Evolutionary conservation across 2,888 invertebrate genomes (phyloP).

Genomic region (Agapostemon virescens): DNA sequence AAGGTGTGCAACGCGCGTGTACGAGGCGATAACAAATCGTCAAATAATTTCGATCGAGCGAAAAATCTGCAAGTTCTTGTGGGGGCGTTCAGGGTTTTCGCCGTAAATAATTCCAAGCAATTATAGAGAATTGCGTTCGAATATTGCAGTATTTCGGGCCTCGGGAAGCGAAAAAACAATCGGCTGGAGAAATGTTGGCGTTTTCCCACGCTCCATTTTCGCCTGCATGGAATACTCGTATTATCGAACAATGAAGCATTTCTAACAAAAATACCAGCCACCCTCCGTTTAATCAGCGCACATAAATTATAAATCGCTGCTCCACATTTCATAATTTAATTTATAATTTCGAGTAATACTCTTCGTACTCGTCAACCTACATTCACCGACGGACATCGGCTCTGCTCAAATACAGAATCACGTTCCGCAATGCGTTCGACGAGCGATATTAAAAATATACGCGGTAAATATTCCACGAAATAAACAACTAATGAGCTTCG

Average conservation of each 20-base stretch:
- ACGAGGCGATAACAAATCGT: constrained; percentile 3
- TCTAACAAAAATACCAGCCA: background rate
- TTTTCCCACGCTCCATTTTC: background rate
- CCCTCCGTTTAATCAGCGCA: background rate
- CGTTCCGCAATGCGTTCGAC: background rate
- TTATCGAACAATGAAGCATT: background rate
- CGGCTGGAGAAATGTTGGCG: background rate
- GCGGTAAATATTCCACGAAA: background rate
- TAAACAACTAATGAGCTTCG: background rate
- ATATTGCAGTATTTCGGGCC: constrained; percentile 9
- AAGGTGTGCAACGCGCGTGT: background rate
- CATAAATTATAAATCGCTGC: background rate
- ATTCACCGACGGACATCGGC: background rate
- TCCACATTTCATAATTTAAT: constrained; percentile 13
- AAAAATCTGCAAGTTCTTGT: constrained; percentile 8
- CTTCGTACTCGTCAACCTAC: background rate
- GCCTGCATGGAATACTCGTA: background rate
- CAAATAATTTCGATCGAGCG: constrained; percentile 20
- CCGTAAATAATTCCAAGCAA: constrained; percentile 19
- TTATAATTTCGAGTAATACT: background rate
- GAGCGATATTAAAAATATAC: background rate
- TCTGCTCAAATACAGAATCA: background rate
- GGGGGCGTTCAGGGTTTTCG: constrained; percentile 7
- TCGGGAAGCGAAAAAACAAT: background rate
- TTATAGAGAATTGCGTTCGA: constrained; percentile 16